Evolutionary conservation across 2,888 invertebrate genomes (phyloP).

Genomic region (Pachydiplax longipennis): DNA sequence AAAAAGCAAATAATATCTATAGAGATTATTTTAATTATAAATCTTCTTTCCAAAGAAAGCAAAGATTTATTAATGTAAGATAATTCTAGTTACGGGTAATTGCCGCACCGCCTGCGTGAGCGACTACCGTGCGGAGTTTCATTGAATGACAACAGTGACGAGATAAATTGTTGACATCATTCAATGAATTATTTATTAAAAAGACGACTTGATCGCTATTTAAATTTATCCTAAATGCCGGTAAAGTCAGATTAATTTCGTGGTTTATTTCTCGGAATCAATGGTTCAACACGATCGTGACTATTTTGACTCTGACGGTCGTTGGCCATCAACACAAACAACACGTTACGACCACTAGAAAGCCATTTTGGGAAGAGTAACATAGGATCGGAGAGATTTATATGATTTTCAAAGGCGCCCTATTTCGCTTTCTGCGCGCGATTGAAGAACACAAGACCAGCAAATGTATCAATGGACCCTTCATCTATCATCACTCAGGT

Average conservation of each 20-base stretch:
- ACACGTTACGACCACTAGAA: conserved; percentile 43
- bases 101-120: conserved; percentile 35
- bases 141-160: background rate
- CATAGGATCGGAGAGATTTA: conserved; percentile 28
- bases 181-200: background rate
- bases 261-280: background rate
- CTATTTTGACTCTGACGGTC: conserved; percentile 37
- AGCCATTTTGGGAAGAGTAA: conserved; percentile 42
- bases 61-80: background rate
- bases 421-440: conserved; percentile 28
- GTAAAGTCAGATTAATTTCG: background rate
- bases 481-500: conserved; percentile 98
- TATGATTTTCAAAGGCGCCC: conserved; percentile 39
- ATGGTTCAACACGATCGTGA: background rate
- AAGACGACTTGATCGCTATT: background rate
- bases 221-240: background rate
- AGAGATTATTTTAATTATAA: background rate
- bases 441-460: conserved; percentile 49
- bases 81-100: background rate
- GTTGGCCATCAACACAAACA: conserved; percentile 45
- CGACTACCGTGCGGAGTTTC: conserved; percentile 21
- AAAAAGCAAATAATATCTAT: background rate
- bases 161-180: background rate
- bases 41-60: background rate
- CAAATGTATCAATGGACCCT: conserved; percentile 92